These are phyloP conservation scores for Pentalonia nigronervosa DNA, from an alignment of 1,140 invertebrate genomes.

Conservation along the genomic window DNA sequence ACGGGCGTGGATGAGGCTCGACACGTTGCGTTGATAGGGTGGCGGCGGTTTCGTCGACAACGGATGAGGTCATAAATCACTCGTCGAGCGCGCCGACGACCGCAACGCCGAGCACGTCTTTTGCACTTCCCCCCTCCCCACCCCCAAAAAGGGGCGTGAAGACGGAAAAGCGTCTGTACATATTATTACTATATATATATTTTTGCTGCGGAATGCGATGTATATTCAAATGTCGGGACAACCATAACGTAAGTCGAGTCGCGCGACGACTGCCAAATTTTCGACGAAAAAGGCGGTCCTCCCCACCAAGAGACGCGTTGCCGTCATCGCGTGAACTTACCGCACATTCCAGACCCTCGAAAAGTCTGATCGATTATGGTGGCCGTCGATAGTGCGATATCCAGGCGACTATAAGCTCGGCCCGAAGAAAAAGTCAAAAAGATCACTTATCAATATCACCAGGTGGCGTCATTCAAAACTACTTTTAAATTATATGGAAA, in stretches of 20 bases:
- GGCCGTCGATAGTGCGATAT: not conserved
- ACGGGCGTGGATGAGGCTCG: not conserved
- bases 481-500: too few relatives aligned
- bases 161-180: not conserved
- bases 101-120: not conserved
- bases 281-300: not conserved
- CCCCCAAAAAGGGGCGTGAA: not conserved
- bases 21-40: not conserved
- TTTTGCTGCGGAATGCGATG: not conserved
- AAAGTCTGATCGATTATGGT: not conserved
- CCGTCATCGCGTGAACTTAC: not conserved
- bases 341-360: not conserved
- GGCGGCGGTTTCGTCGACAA: not conserved
- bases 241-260: too few relatives aligned
- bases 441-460: too few relatives aligned
- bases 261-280: not conserved
- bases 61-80: slow-evolving; percentile 13
- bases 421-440: too few relatives aligned
- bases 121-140: not conserved
- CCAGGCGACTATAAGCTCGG: too few relatives aligned
- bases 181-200: not conserved
- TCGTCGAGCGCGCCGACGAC: not conserved
- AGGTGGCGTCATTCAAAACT: too few relatives aligned
- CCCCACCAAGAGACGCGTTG: not conserved
- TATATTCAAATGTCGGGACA: not conserved